phyloP scores from a whole-genome alignment of 2,113 vertebrate genomes.

The Ellobius talpinus region DNA sequence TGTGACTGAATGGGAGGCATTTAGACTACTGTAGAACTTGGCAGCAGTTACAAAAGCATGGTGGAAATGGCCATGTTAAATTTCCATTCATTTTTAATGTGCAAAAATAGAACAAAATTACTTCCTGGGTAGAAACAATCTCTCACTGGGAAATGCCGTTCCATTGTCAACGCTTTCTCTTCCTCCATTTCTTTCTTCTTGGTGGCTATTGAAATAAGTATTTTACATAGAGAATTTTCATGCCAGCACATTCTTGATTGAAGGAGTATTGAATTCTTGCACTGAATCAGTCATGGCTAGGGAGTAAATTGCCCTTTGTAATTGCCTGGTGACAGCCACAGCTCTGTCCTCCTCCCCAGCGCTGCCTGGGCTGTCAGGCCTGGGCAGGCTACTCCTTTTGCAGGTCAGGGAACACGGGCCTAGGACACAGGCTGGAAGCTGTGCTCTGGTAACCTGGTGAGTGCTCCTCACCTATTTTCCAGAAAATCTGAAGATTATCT shows the following conservation, averaged over 20 bases:
- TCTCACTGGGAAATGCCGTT: neutral
- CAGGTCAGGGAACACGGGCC: accelerated
- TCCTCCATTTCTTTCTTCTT: neutral
- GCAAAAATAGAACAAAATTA: constrained; percentile 9
- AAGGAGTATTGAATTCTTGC: constrained; percentile 23
- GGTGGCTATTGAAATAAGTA: neutral
- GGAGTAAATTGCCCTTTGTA: neutral
- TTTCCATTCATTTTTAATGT: constrained; percentile 68
- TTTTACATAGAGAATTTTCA: constrained; percentile 35
- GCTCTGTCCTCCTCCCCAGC: too few relatives aligned
- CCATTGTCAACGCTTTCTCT: neutral
- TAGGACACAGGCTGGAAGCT: neutral
- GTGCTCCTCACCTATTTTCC: neutral
- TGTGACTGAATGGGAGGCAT: constrained; percentile 9
- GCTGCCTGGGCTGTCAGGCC: neutral
- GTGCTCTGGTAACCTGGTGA: neutral
- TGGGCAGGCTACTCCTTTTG: neutral
- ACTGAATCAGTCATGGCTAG: neutral
- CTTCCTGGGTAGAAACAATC: neutral
- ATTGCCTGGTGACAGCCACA: neutral
- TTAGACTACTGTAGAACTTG: constrained; percentile 45
- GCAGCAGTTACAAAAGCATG: constrained; percentile 34
- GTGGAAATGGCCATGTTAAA: neutral
- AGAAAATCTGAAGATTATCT: neutral
- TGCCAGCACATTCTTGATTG: constrained; percentile 15